Evolutionary conservation across 2,113 vertebrate genomes (phyloP).

Genomic region (Sarotherodon lohbergeri): DNA sequence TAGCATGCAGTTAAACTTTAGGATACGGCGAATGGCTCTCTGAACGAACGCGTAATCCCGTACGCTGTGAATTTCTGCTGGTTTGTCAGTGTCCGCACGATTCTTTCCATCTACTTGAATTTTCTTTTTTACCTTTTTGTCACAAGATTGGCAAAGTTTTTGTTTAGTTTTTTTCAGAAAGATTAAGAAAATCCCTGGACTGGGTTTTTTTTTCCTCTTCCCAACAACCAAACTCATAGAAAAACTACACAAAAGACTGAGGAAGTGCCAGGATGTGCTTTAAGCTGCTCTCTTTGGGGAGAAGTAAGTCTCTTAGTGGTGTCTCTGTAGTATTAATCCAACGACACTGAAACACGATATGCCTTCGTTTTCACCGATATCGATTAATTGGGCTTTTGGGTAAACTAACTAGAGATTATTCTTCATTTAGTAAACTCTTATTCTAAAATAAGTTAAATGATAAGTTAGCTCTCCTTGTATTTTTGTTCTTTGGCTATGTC

Average conservation of each 20-base stretch:
- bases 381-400: constrained; percentile 30
- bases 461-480: constrained; percentile 27
- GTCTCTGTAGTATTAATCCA: constrained; percentile 35
- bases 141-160: neutral
- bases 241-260: constrained; percentile 5
- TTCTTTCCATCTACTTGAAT: neutral
- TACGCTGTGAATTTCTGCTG: neutral
- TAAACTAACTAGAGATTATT: constrained; percentile 7
- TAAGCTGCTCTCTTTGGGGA: constrained; percentile 45
- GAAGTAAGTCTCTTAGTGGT: constrained; percentile 32
- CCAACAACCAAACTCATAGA: neutral
- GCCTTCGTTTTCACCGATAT: constrained; percentile 41
- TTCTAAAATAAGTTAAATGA: constrained; percentile 23
- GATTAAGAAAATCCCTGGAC: neutral
- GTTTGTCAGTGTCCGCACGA: neutral
- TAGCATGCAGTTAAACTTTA: constrained; percentile 63
- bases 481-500: constrained; percentile 71
- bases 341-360: constrained; percentile 46
- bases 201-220: neutral
- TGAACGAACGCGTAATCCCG: neutral
- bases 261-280: constrained; percentile 38
- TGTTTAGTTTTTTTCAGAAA: neutral
- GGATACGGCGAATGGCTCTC: constrained; percentile 19
- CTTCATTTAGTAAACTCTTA: constrained; percentile 23
- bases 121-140: neutral